A percentile compares a stretch with the other conserved stretches of the same genome.
Evolutionary conservation across 2,888 invertebrate genomes (phyloP).

Genomic region (Mantis religiosa): DNA sequence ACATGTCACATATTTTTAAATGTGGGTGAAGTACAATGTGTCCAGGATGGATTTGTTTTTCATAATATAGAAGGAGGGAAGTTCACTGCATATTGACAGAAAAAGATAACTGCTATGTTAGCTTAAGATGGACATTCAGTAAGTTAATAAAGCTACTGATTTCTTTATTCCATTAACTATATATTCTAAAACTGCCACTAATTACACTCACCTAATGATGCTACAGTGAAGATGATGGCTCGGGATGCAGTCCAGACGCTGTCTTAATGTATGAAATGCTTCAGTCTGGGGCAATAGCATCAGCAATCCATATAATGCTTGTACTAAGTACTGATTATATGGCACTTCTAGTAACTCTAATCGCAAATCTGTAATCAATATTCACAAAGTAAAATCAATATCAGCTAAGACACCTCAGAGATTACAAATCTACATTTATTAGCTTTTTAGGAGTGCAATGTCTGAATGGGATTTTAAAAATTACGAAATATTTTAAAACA

Average conservation of each 20-base stretch:
- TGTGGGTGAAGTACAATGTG: too few species aligned
- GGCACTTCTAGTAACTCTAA: slow-evolving; percentile 81
- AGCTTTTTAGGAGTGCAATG: background rate
- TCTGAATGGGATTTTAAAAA: too few species aligned
- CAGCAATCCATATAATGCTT: slow-evolving; percentile 88
- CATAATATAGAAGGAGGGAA: too few species aligned
- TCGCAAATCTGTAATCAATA: slow-evolving; percentile 69
- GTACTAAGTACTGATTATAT: slow-evolving; percentile 72
- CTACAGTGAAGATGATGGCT: slow-evolving; percentile 55
- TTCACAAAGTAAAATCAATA: background rate
- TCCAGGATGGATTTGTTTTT: too few species aligned
- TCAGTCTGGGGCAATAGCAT: slow-evolving; percentile 98
- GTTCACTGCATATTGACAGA: too few species aligned
- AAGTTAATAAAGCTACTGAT: too few species aligned
- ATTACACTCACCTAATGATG: slow-evolving; percentile 36
- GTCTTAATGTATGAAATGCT: slow-evolving; percentile 82
- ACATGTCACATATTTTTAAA: too few species aligned
- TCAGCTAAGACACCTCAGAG: background rate
- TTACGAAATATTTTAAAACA: too few species aligned
- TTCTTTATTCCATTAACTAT: too few species aligned
- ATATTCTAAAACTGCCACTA: too few species aligned
- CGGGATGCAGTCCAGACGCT: slow-evolving; percentile 77
- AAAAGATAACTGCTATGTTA: too few species aligned
- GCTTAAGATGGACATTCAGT: too few species aligned
- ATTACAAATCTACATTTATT: background rate